Percentiles rank a stretch among this genome's conserved stretches.
Conservation (phyloP, 2,888 invertebrate species). For the Microchrysa polita region DNA sequence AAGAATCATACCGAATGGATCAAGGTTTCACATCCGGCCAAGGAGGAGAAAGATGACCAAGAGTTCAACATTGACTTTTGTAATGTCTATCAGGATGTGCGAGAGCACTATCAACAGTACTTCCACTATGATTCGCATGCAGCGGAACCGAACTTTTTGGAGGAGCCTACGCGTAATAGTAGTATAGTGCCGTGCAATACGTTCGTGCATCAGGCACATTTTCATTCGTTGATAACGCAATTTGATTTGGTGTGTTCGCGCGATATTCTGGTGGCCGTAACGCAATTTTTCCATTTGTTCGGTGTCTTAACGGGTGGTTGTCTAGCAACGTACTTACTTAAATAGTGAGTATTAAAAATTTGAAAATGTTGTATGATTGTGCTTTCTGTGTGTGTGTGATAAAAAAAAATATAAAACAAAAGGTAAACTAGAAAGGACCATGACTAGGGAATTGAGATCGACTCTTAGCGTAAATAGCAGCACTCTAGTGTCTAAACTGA, state of each 20-base stretch:
- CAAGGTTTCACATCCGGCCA: slow-evolving; percentile 63
- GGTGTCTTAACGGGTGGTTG: slow-evolving; percentile 66
- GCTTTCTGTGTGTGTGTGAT: too few species aligned
- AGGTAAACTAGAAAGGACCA: too few species aligned
- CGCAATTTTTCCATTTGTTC: slow-evolving; percentile 66
- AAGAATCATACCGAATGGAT: slow-evolving; percentile 63
- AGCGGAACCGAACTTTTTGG: slow-evolving; percentile 60
- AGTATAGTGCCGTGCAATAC: slow-evolving; percentile 62
- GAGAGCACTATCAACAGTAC: slow-evolving; percentile 62
- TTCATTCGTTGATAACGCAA: slow-evolving; percentile 64
- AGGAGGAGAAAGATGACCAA: slow-evolving; percentile 61
- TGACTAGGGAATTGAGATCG: too few species aligned
- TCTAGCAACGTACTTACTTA: slow-evolving; percentile 62
- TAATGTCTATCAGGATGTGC: slow-evolving; percentile 63
- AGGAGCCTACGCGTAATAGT: slow-evolving; percentile 58
- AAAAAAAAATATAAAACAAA: too few species aligned
- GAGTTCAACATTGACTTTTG: slow-evolving; percentile 64
- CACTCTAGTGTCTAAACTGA: too few species aligned
- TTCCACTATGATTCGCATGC: slow-evolving; percentile 59
- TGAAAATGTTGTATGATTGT: neutral
- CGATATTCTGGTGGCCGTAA: slow-evolving; percentile 64
- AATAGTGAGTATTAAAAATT: slow-evolving; percentile 59
- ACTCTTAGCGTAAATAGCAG: too few species aligned
- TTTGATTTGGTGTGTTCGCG: slow-evolving; percentile 66
- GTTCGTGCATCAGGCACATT: slow-evolving; percentile 61